Base-by-base conservation (phyloP, 1,140 invertebrate genomes). In the Drosophila mayri region DNA sequence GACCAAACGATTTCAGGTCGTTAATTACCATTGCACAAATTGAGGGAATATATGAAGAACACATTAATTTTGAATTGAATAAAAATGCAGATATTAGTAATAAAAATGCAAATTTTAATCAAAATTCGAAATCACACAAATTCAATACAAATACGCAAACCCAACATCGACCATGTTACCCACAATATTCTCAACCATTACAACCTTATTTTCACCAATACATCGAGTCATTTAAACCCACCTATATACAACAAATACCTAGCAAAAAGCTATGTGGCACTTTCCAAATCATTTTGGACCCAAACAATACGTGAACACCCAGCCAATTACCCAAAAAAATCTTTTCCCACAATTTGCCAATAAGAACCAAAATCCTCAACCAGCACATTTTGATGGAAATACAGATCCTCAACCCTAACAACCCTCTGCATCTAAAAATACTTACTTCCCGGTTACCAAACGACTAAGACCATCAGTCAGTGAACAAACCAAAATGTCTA, bases 1-100 rank as follows among this genome's bases (percentile, higher is more conserved):
- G 22, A 22, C 22, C 2, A n/a, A n/a, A n/a, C n/a, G n/a, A n/a
- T n/a, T 60, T 22, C 1, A 22, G 22, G 22, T 40, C 14, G 6
- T 40, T 40, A n/a, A 40, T 40, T 3, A 40, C 38, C 28, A 47
- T 47, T 37, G 43, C 59, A 38, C 44, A 61, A 49, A 61, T 18
- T 61, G 6, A 49, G 20, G 44, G 22, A 62, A 62, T 62, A 49
- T 58, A 58, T 41, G 22, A 58, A 58, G 54, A 58, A 41, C 37
- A 57, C 25, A 25, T 40, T 57, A n/a, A 57, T 61, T 59, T 59
- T 59, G 1, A 59, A 43, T 43, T 58, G 11, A 43, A 28, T 43
- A 44, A 59, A 37, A 11, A 22, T 22, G 1, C 22, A 22, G 22
- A 22, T 22, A 22, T 1, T 2, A 25, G 25, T 22, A 59, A 22